Conservation (phyloP, 1,140 invertebrate species). For the Drosophila sulfurigaster region DNA sequence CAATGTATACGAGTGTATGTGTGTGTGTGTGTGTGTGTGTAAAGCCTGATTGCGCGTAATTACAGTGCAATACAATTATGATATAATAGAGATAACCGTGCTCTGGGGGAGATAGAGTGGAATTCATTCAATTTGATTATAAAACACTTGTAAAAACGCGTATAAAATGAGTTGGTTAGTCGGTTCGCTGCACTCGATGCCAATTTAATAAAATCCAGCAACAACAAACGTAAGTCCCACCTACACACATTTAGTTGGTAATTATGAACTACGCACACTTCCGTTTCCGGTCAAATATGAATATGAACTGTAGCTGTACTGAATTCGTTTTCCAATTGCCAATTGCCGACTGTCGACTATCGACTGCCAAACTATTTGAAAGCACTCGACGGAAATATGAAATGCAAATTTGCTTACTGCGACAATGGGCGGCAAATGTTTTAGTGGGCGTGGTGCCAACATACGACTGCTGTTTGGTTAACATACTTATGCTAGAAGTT, state of each 20-base stretch:
- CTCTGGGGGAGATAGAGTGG: background rate
- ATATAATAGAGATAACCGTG: slow-evolving; percentile 48
- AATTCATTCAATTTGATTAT: slow-evolving; percentile 35
- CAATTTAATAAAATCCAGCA: slow-evolving; percentile 14
- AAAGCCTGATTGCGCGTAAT: slow-evolving; percentile 56
- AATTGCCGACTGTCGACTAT: background rate
- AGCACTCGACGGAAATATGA: background rate
- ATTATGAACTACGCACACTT: slow-evolving; percentile 64
- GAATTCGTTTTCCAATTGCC: background rate
- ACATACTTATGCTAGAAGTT: background rate
- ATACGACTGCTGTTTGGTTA: background rate
- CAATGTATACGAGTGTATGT: too few species aligned
- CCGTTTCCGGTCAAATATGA: slow-evolving; percentile 66
- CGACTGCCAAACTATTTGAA: slow-evolving; percentile 10
- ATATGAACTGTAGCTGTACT: slow-evolving; percentile 3
- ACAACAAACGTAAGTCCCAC: slow-evolving; percentile 8
- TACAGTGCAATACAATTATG: slow-evolving; percentile 59
- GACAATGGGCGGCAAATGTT: slow-evolving; percentile 7
- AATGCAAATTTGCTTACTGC: background rate
- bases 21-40: background rate
- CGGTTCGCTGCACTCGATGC: slow-evolving; percentile 19
- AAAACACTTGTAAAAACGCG: slow-evolving; percentile 58
- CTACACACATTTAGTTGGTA: slow-evolving; percentile 16
- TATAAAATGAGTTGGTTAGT: slow-evolving; percentile 25
- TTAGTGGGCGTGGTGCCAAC: background rate